Conservation (phyloP, 2,888 invertebrate species). For the Folsomia candida region DNA sequence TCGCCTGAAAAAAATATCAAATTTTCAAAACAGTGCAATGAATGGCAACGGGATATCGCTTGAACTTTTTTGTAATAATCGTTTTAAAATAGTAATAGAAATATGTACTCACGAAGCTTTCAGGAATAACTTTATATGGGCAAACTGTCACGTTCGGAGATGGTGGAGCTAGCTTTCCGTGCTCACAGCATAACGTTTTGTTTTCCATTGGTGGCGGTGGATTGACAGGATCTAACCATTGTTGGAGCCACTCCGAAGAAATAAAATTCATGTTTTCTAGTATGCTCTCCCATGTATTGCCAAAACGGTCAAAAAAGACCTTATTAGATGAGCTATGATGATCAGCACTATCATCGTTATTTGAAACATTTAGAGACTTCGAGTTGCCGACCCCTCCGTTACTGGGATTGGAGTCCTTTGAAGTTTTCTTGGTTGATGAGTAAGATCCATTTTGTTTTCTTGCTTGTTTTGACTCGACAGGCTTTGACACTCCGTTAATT, state of each 20-base stretch:
- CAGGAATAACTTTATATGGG: conserved; percentile 34
- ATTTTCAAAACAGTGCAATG: neutral
- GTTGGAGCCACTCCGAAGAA: conserved; percentile 58
- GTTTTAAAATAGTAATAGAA: no score
- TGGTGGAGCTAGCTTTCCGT: conserved; percentile 56
- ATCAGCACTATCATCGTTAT: conserved; percentile 18
- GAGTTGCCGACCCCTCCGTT: neutral
- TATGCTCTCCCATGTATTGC: conserved; percentile 33
- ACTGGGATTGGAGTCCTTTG: neutral
- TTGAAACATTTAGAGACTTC: conserved; percentile 11
- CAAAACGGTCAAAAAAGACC: neutral
- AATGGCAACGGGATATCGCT: neutral
- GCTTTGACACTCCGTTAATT: conserved; percentile 1
- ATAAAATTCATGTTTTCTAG: conserved; percentile 57
- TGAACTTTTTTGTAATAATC: neutral
- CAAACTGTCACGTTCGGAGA: conserved; percentile 18
- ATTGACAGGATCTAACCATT: conserved; percentile 56
- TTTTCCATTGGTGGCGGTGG: conserved; percentile 57
- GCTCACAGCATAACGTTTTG: conserved; percentile 56
- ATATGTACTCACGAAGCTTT: conserved; percentile 12
- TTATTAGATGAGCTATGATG: conserved; percentile 33
- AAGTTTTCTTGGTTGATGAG: neutral
- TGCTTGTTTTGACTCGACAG: neutral
- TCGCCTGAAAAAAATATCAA: conserved; percentile 52
- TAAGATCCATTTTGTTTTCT: neutral